Conservation (phyloP, 2,888 invertebrate species). For the Andrena bucephala region DNA sequence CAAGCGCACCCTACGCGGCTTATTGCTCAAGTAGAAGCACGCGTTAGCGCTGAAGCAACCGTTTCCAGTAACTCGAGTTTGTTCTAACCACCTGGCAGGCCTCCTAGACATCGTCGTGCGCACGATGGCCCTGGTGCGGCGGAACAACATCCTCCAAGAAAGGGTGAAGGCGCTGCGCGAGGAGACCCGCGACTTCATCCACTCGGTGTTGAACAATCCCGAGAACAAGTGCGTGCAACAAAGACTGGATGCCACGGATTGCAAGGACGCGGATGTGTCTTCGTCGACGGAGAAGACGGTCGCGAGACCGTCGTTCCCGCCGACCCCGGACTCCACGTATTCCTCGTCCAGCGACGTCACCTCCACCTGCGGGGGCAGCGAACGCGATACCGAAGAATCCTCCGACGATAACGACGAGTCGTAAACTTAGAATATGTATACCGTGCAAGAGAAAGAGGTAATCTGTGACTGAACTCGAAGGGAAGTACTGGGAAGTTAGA, state of each 20-base stretch:
- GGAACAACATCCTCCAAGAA: constrained; percentile 78
- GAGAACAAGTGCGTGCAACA: constrained; percentile 64
- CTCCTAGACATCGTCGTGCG: constrained; percentile 76
- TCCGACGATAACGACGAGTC: constrained; percentile 36
- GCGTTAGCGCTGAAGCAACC: not conserved
- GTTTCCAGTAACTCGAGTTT: not conserved
- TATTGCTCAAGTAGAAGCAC: not conserved
- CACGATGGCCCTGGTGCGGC: constrained; percentile 76
- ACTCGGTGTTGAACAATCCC: constrained; percentile 75
- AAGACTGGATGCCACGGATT: constrained; percentile 15
- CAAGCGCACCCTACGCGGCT: not conserved
- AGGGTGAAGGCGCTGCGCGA: constrained; percentile 76
- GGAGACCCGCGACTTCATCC: constrained; percentile 77
- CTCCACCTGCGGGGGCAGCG: constrained; percentile 44
- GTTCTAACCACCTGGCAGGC: constrained; percentile 61
- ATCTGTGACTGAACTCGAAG: constrained; percentile 5
- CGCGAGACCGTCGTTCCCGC: constrained; percentile 30
- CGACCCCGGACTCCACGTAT: constrained; percentile 38
- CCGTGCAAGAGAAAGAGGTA: constrained; percentile 21
- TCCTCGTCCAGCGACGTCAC: constrained; percentile 42
- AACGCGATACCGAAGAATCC: constrained; percentile 36
- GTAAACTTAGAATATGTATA: constrained; percentile 20
- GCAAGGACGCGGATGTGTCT: constrained; percentile 43
- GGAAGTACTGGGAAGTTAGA: not conserved
- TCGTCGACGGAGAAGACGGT: constrained; percentile 48